Evolutionary conservation across 1,140 invertebrate species (phyloP).

Genomic region (Hycleus cichorii): DNA sequence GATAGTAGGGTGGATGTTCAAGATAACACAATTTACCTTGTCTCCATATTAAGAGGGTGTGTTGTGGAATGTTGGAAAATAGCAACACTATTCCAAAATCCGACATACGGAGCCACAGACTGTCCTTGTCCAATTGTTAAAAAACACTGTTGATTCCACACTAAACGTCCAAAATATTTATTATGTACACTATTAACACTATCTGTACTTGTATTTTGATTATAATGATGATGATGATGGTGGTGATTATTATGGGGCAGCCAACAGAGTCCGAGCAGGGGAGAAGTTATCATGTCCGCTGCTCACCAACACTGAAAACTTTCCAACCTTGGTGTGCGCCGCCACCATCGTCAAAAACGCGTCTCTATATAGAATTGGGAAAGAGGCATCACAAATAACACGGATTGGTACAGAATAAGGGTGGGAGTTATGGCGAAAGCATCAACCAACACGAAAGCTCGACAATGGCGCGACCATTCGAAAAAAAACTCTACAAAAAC

Average conservation of each 20-base stretch:
- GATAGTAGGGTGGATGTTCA: too few species aligned
- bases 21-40: slow-evolving; percentile 22
- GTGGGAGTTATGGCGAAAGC: slow-evolving; percentile 5
- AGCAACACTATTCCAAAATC: slow-evolving; percentile 34
- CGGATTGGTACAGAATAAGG: not conserved
- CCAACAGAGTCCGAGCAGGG: slow-evolving; percentile 31
- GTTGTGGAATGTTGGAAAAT: slow-evolving; percentile 24
- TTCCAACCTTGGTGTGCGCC: slow-evolving; percentile 9
- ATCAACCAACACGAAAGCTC: slow-evolving; percentile 1
- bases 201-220: not conserved
- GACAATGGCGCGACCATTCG: not conserved
- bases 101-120: slow-evolving; percentile 34
- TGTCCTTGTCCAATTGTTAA: slow-evolving; percentile 29
- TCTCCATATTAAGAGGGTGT: slow-evolving; percentile 31
- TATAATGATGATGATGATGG: too few species aligned
- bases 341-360: not conserved
- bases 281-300: slow-evolving; percentile 39
- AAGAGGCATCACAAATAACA: too few species aligned
- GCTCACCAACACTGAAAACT: slow-evolving; percentile 34
- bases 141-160: slow-evolving; percentile 32
- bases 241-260: slow-evolving; percentile 23
- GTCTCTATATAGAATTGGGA: not conserved
- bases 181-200: slow-evolving; percentile 18
- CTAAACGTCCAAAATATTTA: slow-evolving; percentile 32
- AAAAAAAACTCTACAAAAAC: too few species aligned